Percentiles rank a stretch among this genome's conserved stretches.
phyloP scores from a whole-genome alignment of 2,113 vertebrate genomes.

The Spermophilus dauricus region DNA sequence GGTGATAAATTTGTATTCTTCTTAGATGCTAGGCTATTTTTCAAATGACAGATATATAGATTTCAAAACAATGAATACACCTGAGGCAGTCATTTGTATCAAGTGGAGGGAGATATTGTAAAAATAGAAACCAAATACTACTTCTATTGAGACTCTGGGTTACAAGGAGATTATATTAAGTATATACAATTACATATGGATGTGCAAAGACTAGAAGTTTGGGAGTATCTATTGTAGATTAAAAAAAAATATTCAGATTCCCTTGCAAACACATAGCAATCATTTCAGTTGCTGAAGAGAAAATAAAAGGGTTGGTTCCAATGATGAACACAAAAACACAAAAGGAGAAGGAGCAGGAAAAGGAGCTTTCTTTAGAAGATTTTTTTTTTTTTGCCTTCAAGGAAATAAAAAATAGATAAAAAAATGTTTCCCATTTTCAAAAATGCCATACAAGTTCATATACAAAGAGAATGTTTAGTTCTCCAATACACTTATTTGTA shows the following conservation, averaged over 20 bases:
- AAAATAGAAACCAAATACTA: conserved; percentile 22
- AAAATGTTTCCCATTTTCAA: conserved; percentile 57
- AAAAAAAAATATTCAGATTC: background rate
- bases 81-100: background rate
- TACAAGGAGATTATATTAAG: conserved; percentile 26
- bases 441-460: conserved; percentile 35
- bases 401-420: conserved; percentile 59
- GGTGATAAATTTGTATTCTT: conserved; percentile 33
- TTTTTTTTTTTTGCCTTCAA: background rate
- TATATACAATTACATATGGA: conserved; percentile 14
- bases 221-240: background rate
- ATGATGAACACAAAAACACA: conserved; percentile 7
- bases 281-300: conserved; percentile 22
- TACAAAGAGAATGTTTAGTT: background rate
- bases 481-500: background rate
- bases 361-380: background rate
- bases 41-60: conserved; percentile 49
- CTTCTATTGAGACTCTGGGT: conserved; percentile 19
- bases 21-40: conserved; percentile 23
- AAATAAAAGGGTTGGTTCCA: conserved; percentile 18
- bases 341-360: background rate
- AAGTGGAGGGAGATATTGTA: background rate
- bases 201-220: background rate
- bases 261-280: conserved; percentile 21
- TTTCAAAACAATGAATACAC: conserved; percentile 39